Evolutionary conservation across 2,888 invertebrate genomes (phyloP), one percentile per base, ranked within the genome.

Genomic region (Agrotis segetum): DNA sequence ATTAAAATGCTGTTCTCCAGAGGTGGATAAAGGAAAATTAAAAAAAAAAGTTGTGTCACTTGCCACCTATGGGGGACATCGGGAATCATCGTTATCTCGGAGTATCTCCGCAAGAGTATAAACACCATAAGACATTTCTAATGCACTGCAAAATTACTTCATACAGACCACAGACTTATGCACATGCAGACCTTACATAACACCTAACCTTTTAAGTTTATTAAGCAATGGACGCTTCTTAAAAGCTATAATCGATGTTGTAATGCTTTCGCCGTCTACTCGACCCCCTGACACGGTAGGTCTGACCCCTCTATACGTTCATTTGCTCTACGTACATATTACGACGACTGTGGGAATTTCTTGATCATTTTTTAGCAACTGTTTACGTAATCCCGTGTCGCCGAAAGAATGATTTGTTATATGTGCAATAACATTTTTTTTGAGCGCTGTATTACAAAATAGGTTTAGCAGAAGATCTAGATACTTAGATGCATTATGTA

Each of bases 161-260:
- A 86, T 76, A 58, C 7, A 34, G 63, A 64, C 63, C 77, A 75
- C 71, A 81, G 77, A 85, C 61, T 71, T 78, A 78, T 87, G 86
- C 85, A 85, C 84, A 84, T 87, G 82, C 82, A 87, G 61, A 77
- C 19, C 34, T 88, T 88, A 86, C 83, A 83, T 88, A 87, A 88
- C 50, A 63, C 34, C 21, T 82, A 84, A 89, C 89, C 89, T 89
- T 88, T 86, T 49, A 82, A 82, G 71, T 77, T 72, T 67, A 44
- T 88, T 84, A 86, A 77, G 88, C 81, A 88, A 88, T 63, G 64
- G 65, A 59, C 71, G 84, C 84, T 85, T 86, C 88, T 88, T 85
- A 83, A 87, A 87, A 87, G 86, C 85, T 83, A 84, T 85, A 84
- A 85, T 86, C 83, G 78, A 73, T 89, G 85, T 81, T 76, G 88